Evolutionary conservation across 2,113 vertebrate species (phyloP).

Genomic region (Phoenicopterus ruber): DNA sequence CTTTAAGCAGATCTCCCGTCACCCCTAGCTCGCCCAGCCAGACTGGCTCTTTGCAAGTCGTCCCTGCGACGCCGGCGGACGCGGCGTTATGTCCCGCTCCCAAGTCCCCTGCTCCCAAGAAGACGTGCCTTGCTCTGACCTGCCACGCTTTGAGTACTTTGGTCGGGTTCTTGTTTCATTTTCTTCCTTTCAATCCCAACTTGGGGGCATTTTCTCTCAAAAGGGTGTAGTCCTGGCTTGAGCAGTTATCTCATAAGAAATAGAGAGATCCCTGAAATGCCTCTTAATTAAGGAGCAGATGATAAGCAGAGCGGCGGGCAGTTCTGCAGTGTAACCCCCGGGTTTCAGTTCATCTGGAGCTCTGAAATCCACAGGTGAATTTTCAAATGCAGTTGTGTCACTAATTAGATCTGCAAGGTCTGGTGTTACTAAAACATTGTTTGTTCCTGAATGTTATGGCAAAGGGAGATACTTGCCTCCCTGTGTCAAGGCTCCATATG

Average conservation of each 20-base stretch:
- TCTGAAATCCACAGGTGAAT: background rate
- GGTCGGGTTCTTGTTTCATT: background rate
- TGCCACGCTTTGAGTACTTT: background rate
- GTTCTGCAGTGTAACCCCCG: background rate
- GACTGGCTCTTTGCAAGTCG: background rate
- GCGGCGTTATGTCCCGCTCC: background rate
- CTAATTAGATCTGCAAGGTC: background rate
- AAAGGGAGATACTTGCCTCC: background rate
- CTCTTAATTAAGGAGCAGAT: background rate
- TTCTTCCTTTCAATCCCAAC: background rate
- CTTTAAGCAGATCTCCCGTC: rapidly evolving
- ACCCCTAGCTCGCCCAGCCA: background rate
- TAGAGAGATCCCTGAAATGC: background rate
- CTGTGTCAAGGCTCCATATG: background rate
- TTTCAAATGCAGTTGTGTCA: background rate
- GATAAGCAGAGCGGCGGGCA: background rate
- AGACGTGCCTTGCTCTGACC: background rate
- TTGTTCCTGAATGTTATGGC: slow-evolving; percentile 6
- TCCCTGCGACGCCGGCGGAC: background rate
- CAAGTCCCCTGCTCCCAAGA: background rate
- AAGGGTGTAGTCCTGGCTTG: background rate
- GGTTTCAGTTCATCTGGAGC: background rate
- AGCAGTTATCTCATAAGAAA: background rate
- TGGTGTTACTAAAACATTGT: background rate
- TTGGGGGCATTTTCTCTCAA: background rate